Percentiles rank a stretch among this genome's conserved stretches.
phyloP scores from a whole-genome alignment of 2,113 vertebrate genomes.

The Sylvia atricapilla region DNA sequence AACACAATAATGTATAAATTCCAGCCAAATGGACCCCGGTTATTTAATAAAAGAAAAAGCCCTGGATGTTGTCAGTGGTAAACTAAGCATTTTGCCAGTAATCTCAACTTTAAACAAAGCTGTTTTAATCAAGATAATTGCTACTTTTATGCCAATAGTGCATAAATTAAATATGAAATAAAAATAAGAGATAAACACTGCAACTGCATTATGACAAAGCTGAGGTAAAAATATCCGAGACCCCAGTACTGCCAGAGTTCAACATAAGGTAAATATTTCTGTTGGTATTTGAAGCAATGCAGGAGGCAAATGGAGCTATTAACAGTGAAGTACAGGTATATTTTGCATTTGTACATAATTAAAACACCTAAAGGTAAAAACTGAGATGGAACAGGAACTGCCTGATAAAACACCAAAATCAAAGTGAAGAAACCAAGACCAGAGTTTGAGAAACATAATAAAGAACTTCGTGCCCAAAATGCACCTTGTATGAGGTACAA shows the following conservation, averaged over 20 bases:
- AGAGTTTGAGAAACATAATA: background rate
- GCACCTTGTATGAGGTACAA: background rate
- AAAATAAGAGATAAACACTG: background rate
- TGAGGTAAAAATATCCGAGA: background rate
- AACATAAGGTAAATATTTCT: background rate
- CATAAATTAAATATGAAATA: constrained; percentile 3
- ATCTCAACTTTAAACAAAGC: constrained; percentile 32
- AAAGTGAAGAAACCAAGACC: background rate
- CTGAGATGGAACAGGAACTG: background rate
- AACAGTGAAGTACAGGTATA: background rate
- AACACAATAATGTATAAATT: background rate
- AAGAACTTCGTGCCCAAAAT: background rate
- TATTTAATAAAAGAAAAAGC: background rate
- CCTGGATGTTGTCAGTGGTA: background rate
- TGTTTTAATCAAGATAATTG: constrained; percentile 37
- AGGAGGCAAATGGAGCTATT: background rate
- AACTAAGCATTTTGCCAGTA: constrained; percentile 17
- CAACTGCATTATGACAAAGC: background rate
- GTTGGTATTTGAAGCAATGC: background rate
- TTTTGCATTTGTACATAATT: background rate
- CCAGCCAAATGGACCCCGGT: background rate
- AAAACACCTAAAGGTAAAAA: background rate
- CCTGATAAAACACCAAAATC: background rate
- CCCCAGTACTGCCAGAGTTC: background rate
- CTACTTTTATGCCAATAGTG: background rate